Conservation (phyloP, 2,888 invertebrate genomes). For the Acleris laterana region DNA sequence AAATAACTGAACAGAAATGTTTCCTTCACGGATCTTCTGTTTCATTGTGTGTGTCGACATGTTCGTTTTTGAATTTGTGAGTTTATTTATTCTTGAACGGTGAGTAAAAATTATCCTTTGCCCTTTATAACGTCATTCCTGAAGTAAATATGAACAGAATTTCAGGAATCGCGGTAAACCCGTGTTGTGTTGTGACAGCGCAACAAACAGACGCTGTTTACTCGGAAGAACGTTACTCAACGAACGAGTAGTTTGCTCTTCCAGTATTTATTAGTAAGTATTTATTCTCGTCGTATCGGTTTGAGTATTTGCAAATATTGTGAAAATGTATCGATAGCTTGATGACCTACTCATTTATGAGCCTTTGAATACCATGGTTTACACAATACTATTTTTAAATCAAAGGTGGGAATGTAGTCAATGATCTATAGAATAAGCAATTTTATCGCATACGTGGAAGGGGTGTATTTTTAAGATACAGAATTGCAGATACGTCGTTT, state of each 20-base stretch:
- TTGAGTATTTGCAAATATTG: constrained; percentile 1
- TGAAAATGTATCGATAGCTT: not conserved
- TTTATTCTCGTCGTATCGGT: not conserved
- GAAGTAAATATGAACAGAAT: not conserved
- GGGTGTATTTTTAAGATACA: too few species aligned
- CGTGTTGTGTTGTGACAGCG: not conserved
- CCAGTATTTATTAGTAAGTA: not conserved
- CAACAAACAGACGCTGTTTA: not conserved
- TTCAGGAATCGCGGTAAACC: constrained; percentile 3
- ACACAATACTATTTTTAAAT: not conserved
- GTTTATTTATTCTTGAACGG: too few species aligned
- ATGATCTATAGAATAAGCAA: too few species aligned
- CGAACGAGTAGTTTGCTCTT: not conserved
- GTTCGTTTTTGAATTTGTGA: too few species aligned
- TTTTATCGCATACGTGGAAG: too few species aligned
- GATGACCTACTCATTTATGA: constrained; percentile 8
- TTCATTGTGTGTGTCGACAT: too few species aligned
- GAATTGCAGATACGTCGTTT: too few species aligned
- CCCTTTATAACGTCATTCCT: not conserved
- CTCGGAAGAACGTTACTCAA: constrained; percentile 7
- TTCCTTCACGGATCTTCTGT: too few species aligned
- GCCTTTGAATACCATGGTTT: not conserved
- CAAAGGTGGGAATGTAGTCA: too few species aligned
- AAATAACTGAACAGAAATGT: too few species aligned
- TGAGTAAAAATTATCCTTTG: too few species aligned